Conservation (phyloP, 2,888 invertebrate species). For the Stenolophus ochropezus region DNA sequence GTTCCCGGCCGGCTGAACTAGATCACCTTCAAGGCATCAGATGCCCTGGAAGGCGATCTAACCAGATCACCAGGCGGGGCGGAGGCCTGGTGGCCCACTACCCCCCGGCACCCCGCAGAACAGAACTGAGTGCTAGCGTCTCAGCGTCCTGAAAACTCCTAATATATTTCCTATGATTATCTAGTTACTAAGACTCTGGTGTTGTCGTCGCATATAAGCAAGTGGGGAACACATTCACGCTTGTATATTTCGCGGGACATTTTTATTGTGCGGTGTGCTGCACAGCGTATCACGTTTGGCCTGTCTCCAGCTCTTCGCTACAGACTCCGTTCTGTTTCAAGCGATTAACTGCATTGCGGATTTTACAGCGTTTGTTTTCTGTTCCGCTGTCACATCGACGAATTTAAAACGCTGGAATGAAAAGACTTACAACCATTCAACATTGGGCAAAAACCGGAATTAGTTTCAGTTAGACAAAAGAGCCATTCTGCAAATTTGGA, state of each 20-base stretch:
- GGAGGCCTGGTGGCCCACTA: too few relatives aligned
- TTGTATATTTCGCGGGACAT: slow-evolving; percentile 22
- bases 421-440: neutral
- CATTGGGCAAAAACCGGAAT: neutral
- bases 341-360: slow-evolving; percentile 56
- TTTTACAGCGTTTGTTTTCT: slow-evolving; percentile 45
- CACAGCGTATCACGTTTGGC: slow-evolving; percentile 42
- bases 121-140: too few relatives aligned
- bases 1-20: too few relatives aligned
- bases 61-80: too few relatives aligned
- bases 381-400: neutral
- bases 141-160: too few relatives aligned
- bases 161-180: too few relatives aligned
- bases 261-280: slow-evolving; percentile 27
- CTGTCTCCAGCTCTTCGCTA: slow-evolving; percentile 38
- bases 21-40: too few relatives aligned
- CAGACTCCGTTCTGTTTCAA: slow-evolving; percentile 10
- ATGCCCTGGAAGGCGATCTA: too few relatives aligned
- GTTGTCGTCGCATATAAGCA: too few relatives aligned
- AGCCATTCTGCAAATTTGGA: neutral
- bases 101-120: too few relatives aligned
- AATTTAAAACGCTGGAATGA: slow-evolving; percentile 34
- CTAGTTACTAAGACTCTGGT: too few relatives aligned
- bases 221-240: too few relatives aligned
- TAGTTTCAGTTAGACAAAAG: neutral